phyloP scores from a whole-genome alignment of 2,888 invertebrate genomes.

The Pardosa pseudoannulata region DNA sequence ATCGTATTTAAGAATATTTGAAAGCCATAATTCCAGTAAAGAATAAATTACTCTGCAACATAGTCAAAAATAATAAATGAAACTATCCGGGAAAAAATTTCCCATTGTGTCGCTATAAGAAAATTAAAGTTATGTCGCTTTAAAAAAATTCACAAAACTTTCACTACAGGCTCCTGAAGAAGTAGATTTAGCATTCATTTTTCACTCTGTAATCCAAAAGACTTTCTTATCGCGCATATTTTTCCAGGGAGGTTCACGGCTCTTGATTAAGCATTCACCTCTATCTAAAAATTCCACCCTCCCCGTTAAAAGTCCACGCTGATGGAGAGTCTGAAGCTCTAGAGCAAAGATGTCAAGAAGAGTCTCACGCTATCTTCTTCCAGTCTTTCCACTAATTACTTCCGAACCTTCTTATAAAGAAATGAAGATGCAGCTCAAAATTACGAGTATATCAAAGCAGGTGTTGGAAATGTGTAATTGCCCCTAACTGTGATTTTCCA shows the following conservation, averaged over 20 bases:
- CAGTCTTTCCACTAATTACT: conserved; percentile 13
- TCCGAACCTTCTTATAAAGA: conserved; percentile 15
- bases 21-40: no score
- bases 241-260: neutral
- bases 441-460: conserved; percentile 23
- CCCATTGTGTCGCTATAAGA: no score
- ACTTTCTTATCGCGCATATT: conserved; percentile 4
- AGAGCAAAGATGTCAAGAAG: conserved; percentile 9
- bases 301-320: neutral
- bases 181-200: neutral
- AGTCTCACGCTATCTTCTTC: conserved; percentile 16
- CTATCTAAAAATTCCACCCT: conserved; percentile 3
- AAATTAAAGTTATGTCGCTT: neutral
- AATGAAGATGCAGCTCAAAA: neutral
- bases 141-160: neutral
- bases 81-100: no score
- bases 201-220: neutral
- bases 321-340: neutral
- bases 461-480: neutral
- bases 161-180: neutral
- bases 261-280: conserved; percentile 14
- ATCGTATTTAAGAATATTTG: no score
- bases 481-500: conserved; percentile 3
- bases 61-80: no score
- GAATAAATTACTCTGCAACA: no score